Evolutionary conservation across 2,797 vertebrate species (phyloP), one percentile per base, ranked within the genome.

Genomic region (Lateolabrax maculatus): DNA sequence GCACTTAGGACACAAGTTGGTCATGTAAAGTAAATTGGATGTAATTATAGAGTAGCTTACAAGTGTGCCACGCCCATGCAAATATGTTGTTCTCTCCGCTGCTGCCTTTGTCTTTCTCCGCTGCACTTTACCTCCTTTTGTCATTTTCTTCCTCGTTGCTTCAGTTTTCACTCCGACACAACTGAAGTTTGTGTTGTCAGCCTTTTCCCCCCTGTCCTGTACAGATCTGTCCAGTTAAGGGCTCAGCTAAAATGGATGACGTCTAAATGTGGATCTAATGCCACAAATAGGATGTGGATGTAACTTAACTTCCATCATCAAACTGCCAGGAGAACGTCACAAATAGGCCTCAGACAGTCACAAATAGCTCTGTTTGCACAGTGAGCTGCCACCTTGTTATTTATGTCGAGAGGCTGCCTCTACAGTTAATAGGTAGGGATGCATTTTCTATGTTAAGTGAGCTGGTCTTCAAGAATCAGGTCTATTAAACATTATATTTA

Each of bases 41-140:
- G 88, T 93, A 90, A 94, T 94, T 89, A 87, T 31, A 89, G 81
- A 80, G 83, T 13, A 61, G 60, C 78, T 75, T 48, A 48, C 77
- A 77, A 72, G 77, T 27, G 29, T 44, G 57, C 91, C 87, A 86
- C 93, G 74, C 88, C 88, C 89, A 70, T 83, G 21, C 66, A 87
- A 79, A 79, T 79, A 64, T 75, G 65, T 63, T 73, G 69, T 80
- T 77, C 46, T 31, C 60, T 75, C 49, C 16, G 56, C 71, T 49
- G 57, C 75, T 77, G 55, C 48, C 57, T 64, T 75, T 75, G 57
- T 74, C 55, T 81, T 52, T 29, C 7, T 55, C 7, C 10, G 4
- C 34, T 73, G 4, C 29, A 36, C 12, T 34, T 75, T 68, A 29
- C 16, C 29, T 74, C 61, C 18, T 23, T 55, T 53, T 31, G 13